Base-by-base conservation (phyloP, 2,888 invertebrate genomes). In the Dione vanillae region DNA sequence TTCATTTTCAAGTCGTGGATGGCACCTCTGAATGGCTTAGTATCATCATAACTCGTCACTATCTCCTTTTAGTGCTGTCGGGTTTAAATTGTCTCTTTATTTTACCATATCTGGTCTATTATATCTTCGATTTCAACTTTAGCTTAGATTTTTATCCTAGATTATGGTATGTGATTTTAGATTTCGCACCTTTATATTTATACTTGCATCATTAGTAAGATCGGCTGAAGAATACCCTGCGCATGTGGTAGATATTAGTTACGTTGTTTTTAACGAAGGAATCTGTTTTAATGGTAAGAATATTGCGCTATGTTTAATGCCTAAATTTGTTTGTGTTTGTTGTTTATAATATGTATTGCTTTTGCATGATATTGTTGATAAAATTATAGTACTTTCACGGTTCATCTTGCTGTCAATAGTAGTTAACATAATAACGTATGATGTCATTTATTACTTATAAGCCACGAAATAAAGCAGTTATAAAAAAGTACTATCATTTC, bases 11-110 rank as follows among this genome's bases (percentile, higher is more conserved):
- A 85, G 84, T 86, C 83, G 85, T 86, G 88, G 86, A 83, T 89
- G 91, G 92, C 93, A 92, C 93, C 91, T 90, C 79, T 91, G 92
- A 89, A 93, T 93, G 93, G 92, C 92, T 92, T 92, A 85, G 88
- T 90, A 89, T 88, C 85, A 91, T 87, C 86, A 90, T 85, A 84
- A 81, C 84, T 89, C 85, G 88, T 88, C 83, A 86, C 86, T n/a
- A 85, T 85, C 82, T 83, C 88, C 81, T 87, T 82, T 83, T 85
- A 85, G 83, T 72, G 73, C 78, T 75, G 84, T 84, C 85, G 84
- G 83, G 83, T 84, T 82, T 85, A 86, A 84, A 83, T 88, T 87
- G 87, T 85, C 85, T 83, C 84, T 82, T 80, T 80, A 82, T 82
- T 83, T 87, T 86, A 89, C 89, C 82, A 80, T 85, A 87, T 67